Percentiles rank a stretch among this genome's conserved stretches.
These are phyloP conservation scores for Australoheros scitulus DNA, from an alignment of 2,113 vertebrate species.

Conservation along the genomic window DNA sequence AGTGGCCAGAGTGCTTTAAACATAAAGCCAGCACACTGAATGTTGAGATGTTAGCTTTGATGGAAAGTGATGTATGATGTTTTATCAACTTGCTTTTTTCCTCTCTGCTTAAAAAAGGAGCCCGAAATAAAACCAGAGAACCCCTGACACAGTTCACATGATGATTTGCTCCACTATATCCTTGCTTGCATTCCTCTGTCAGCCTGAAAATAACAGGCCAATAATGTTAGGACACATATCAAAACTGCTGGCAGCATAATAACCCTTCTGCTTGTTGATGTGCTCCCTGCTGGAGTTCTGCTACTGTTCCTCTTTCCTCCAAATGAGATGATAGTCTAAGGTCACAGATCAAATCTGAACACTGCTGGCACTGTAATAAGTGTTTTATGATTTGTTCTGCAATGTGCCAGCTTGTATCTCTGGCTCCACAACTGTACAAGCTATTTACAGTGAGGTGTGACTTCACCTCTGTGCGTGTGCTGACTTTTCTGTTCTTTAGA, in stretches of 20 bases:
- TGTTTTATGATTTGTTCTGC: slow-evolving; percentile 43
- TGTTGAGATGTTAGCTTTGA: background rate
- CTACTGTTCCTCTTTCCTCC: slow-evolving; percentile 15
- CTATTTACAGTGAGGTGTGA: background rate
- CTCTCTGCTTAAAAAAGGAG: slow-evolving; percentile 25
- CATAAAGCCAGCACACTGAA: background rate
- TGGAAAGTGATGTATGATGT: background rate
- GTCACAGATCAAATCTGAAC: slow-evolving; percentile 48
- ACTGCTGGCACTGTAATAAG: slow-evolving; percentile 28
- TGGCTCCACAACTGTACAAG: background rate
- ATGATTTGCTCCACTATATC: slow-evolving; percentile 16
- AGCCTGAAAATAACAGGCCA: slow-evolving; percentile 18
- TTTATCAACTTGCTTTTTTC: slow-evolving; percentile 5
- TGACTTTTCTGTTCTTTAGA: slow-evolving; percentile 1
- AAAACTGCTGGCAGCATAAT: slow-evolving; percentile 45
- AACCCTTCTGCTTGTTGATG: slow-evolving; percentile 43
- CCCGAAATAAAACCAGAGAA: slow-evolving; percentile 20
- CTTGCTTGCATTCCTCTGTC: slow-evolving; percentile 29
- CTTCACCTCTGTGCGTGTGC: background rate
- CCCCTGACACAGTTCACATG: slow-evolving; percentile 31
- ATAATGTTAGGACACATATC: slow-evolving; percentile 54
- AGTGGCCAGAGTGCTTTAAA: background rate
- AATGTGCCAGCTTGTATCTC: slow-evolving; percentile 8
- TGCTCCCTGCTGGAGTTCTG: slow-evolving; percentile 25
- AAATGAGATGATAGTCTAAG: slow-evolving; percentile 36